Evolutionary conservation across 2,113 vertebrate species (phyloP), one percentile per base, ranked within the genome.

Genomic region (Reinhardtius hippoglossoides): DNA sequence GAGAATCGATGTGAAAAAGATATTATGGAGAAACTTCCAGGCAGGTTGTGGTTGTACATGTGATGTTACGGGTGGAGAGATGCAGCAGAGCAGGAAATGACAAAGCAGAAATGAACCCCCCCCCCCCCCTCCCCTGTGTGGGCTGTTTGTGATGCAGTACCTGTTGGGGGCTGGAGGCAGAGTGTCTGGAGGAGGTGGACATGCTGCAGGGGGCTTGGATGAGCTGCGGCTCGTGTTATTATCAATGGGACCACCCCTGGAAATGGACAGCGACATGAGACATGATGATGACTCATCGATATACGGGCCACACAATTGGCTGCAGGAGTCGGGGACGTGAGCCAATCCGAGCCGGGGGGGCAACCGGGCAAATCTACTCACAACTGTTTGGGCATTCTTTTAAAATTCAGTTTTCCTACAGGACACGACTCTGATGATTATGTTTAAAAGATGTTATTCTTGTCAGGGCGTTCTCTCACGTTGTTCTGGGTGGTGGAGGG

Each of bases 221-320:
- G 89, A 82, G 84, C 79, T 52, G 83, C 20, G 72, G 76, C 87
- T 71, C 61, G 24, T 56, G 83, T 86, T 87, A 85, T 75, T 85
- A 66, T 86, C 82, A 76, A 82, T 68, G 80, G 87, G 77, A 62
- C 73, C 77, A 21, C 71, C 83, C 87, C 92, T 92, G 82, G 74
- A 89, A 89, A 87, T 78, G 85, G 82, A 91, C 86, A 89, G 86
- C 81, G 87, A 87, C 87, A 89, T 87, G 90, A 71, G 84, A 78
- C 72, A 77, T 73, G 79, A 84, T 59, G 88, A 89, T 80, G 83
- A 74, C 82, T 83, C 59, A 60, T 46, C 44, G 80, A 56, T 52
- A 56, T 52, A 74, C 76, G 76, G 76, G 80, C 0, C 9, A 64
- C 15, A 15, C 73, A 1, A 89, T 86, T 90, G 88, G 86, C 68